phyloP scores from a whole-genome alignment of 2,888 invertebrate genomes.

The Lamellibrachia satsuma region DNA sequence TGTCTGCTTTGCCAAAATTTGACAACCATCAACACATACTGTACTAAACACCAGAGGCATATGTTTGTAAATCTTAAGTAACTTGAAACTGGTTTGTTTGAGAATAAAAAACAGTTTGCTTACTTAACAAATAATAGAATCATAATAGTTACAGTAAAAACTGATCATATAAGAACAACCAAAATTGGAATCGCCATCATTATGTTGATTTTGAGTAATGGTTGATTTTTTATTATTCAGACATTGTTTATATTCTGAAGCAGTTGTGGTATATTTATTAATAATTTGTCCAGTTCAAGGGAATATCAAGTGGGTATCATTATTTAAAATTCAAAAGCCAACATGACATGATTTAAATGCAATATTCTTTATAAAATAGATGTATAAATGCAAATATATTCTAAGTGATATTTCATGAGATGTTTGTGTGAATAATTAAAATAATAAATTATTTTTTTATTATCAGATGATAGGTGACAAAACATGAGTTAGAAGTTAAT shows the following conservation, averaged over 20 bases:
- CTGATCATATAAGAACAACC: not conserved
- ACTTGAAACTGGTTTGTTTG: not conserved
- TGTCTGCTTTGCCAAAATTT: not conserved
- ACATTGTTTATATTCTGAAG: no score
- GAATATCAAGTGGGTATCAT: no score
- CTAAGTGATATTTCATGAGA: no score
- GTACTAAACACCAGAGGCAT: not conserved
- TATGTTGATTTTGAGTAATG: not conserved
- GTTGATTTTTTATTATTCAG: not conserved
- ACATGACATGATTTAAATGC: not conserved
- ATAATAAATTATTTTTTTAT: no score
- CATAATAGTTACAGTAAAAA: not conserved
- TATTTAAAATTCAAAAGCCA: not conserved
- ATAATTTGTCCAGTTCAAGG: no score
- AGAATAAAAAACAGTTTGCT: not conserved
- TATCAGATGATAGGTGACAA: no score
- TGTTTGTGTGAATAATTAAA: no score
- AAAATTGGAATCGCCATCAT: not conserved
- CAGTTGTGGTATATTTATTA: no score
- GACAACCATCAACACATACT: not conserved
- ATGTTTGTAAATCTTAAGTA: not conserved
- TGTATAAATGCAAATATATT: not conserved
- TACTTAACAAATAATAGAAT: not conserved
- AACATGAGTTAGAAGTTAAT: no score
- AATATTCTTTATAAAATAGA: not conserved